These are phyloP conservation scores for Phacellophora camtschatica DNA, from an alignment of 30 jellyfish, hydroid and myxozoan genomes.

Conservation along the genomic window DNA sequence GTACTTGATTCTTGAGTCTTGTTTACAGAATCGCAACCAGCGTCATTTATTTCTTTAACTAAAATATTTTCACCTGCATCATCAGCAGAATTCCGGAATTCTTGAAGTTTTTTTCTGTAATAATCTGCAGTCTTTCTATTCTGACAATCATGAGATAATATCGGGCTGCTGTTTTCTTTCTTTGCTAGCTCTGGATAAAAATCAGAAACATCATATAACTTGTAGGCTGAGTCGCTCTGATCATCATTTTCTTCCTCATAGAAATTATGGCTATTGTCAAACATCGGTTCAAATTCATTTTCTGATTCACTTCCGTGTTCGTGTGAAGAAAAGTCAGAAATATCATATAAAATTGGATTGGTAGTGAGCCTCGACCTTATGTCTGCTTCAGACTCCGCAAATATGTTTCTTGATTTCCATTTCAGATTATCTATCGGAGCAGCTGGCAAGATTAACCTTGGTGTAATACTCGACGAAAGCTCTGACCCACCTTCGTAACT, in stretches of 20 bases:
- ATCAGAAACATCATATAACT: slow-evolving; percentile 20
- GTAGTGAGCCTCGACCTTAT: not conserved
- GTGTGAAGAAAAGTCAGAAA: slow-evolving; percentile 2
- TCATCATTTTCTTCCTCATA: not conserved
- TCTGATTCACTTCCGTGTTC: not conserved
- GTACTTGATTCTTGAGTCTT: no score
- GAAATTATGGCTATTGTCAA: not conserved
- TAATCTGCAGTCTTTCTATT: not conserved
- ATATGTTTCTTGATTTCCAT: not conserved
- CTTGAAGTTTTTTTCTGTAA: not conserved
- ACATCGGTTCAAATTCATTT: not conserved
- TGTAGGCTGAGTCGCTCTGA: not conserved
- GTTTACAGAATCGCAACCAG: not conserved
- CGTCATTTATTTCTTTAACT: not conserved
- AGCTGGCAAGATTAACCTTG: slow-evolving; percentile 19
- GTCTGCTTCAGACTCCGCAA: not conserved
- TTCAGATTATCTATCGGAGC: not conserved
- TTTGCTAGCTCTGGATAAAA: not conserved
- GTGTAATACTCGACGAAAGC: not conserved
- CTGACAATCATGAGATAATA: not conserved
- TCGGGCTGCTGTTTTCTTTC: not conserved
- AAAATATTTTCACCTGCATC: not conserved
- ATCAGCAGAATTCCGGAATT: not conserved
- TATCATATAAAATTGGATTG: not conserved
- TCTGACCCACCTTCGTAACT: not conserved